These are phyloP conservation scores for Resseliella maxima DNA, from an alignment of 2,888 invertebrate genomes.

Conservation along the genomic window DNA sequence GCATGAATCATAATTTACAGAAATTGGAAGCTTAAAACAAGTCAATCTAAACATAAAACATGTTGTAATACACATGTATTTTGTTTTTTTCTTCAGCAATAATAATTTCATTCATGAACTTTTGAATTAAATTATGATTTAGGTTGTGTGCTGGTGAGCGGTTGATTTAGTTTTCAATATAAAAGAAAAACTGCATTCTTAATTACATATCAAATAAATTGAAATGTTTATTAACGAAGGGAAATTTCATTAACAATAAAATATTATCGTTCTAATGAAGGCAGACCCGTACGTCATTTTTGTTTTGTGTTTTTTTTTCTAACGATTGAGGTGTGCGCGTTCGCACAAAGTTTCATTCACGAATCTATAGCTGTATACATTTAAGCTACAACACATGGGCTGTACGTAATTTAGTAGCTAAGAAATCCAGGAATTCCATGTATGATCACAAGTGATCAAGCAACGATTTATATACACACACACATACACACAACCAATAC, in stretches of 20 bases:
- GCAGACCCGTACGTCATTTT: neutral
- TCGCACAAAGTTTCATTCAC: neutral
- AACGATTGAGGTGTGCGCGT: neutral
- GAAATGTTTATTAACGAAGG: neutral
- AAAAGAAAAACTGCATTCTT: too few species aligned
- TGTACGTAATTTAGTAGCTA: constrained; percentile 48
- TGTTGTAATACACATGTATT: constrained; percentile 12
- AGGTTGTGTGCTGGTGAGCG: too few species aligned
- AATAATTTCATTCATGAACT: neutral
- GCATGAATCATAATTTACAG: constrained; percentile 47
- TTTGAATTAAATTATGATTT: constrained; percentile 46
- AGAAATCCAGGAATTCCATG: constrained; percentile 11
- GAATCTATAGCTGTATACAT: neutral
- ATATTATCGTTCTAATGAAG: constrained; percentile 16
- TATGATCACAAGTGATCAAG: constrained; percentile 32
- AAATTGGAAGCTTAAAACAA: constrained; percentile 48
- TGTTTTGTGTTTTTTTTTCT: neutral
- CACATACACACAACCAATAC: neutral
- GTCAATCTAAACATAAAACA: constrained; percentile 51
- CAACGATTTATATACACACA: neutral
- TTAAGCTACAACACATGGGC: neutral
- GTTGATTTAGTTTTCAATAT: too few species aligned
- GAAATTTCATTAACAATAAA: constrained; percentile 34
- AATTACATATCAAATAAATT: constrained; percentile 29
- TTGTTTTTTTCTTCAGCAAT: neutral